These are phyloP conservation scores for Liopterus haemorrhoidalis DNA, from an alignment of 2,888 invertebrate species.

Conservation along the genomic window DNA sequence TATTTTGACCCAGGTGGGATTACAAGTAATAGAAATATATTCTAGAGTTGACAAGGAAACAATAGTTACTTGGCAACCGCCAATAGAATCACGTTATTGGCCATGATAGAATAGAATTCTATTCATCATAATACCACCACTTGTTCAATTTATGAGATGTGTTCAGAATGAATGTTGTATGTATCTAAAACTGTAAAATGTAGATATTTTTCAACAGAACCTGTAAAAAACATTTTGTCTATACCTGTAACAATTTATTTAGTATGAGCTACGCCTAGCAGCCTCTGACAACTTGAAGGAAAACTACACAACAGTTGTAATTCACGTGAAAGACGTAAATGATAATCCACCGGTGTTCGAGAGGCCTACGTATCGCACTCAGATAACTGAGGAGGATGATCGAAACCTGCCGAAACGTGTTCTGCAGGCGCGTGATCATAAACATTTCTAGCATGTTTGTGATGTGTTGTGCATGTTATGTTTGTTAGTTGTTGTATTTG, in stretches of 20 bases:
- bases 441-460: slow-evolving; percentile 24
- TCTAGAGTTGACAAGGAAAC: too few species aligned
- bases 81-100: too few species aligned
- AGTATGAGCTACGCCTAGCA: slow-evolving; percentile 91
- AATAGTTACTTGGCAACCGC: too few species aligned
- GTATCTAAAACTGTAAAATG: too few species aligned
- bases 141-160: too few species aligned
- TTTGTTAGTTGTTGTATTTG: slow-evolving; percentile 27
- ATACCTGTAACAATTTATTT: slow-evolving; percentile 31
- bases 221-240: background rate
- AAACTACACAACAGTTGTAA: slow-evolving; percentile 94
- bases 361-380: slow-evolving; percentile 87
- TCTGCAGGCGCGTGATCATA: slow-evolving; percentile 63
- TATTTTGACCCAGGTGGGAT: too few species aligned
- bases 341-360: slow-evolving; percentile 98
- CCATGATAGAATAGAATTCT: too few species aligned
- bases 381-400: slow-evolving; percentile 94
- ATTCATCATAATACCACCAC: too few species aligned
- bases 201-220: background rate
- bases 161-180: too few species aligned
- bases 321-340: slow-evolving; percentile 95
- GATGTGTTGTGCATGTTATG: slow-evolving; percentile 16
- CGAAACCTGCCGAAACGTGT: slow-evolving; percentile 89
- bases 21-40: too few species aligned
- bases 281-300: slow-evolving; percentile 96